Evolutionary conservation across 2,113 vertebrate species (phyloP).

Genomic region (human): GRCh38 chr5:86836501-86837000

Average conservation of each 20-base stretch:
- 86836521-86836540: background rate
- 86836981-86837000: background rate
- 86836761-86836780: background rate
- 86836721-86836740: no score
- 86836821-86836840: background rate
- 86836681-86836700: background rate
- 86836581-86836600: background rate
- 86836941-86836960: background rate
- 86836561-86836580: background rate
- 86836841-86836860: background rate
- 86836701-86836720: fast-evolving
- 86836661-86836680: background rate
- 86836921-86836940: background rate
- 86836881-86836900: background rate
- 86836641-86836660: background rate
- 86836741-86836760: background rate
- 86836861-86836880: background rate
- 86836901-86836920: background rate
- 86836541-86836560: background rate
- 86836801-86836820: background rate
- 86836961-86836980: background rate
- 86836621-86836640: background rate
- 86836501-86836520: background rate
- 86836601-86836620: fast-evolving
- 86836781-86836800: background rate